Percentiles rank a stretch among this genome's conserved stretches.
phyloP scores from a whole-genome alignment of 2,888 invertebrate genomes.

The Antheraea assamensis region DNA sequence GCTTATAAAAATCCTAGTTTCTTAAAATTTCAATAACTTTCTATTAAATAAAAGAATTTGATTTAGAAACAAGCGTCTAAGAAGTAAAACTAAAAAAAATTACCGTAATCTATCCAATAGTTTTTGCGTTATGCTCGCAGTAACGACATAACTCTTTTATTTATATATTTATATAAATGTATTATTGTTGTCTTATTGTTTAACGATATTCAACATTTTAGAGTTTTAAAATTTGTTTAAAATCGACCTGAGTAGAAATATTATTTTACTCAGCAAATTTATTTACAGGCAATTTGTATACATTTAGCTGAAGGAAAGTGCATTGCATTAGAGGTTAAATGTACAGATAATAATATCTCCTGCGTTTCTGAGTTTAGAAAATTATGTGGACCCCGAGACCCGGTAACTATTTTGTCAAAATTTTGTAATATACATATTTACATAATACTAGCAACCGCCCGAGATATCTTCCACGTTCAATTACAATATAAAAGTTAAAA shows the following conservation, averaged over 20 bases:
- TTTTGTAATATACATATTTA: background rate
- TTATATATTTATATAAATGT: background rate
- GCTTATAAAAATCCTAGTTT: too few relatives aligned
- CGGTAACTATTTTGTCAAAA: conserved; percentile 46
- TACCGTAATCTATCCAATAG: too few relatives aligned
- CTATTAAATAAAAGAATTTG: too few relatives aligned
- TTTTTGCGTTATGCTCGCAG: too few relatives aligned
- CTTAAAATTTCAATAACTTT: too few relatives aligned
- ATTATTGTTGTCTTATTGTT: background rate
- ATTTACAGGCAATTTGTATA: conserved; percentile 86
- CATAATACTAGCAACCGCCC: background rate
- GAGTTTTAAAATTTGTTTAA: background rate
- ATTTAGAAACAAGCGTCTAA: too few relatives aligned
- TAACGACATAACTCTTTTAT: too few relatives aligned
- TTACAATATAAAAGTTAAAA: background rate
- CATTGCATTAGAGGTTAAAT: conserved; percentile 90
- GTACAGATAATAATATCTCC: conserved; percentile 75
- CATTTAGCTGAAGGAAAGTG: conserved; percentile 93
- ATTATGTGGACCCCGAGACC: conserved; percentile 94
- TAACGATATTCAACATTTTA: background rate
- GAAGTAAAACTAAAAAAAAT: too few relatives aligned
- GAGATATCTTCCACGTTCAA: too few relatives aligned
- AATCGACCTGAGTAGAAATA: background rate
- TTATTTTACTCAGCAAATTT: background rate
- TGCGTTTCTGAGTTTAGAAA: conserved; percentile 88